Percentiles rank a stretch among this genome's conserved stretches.
Evolutionary conservation across 2,797 vertebrate species (phyloP).

Genomic region (Eurystomus glaucurus): DNA sequence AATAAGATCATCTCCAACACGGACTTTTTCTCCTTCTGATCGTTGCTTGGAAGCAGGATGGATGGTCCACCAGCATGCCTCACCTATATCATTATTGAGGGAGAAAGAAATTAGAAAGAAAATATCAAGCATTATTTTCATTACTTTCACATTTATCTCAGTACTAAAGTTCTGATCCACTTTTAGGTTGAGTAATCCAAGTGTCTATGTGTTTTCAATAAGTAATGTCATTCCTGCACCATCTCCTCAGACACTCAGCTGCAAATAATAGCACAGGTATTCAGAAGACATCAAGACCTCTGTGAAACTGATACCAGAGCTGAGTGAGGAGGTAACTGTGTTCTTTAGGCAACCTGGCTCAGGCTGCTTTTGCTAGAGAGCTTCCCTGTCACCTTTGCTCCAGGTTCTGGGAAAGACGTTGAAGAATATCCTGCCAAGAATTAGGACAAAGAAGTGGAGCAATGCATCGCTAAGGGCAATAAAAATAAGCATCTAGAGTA

Average conservation of each 20-base stretch:
- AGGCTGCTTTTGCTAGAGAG: neutral
- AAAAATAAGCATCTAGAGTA: neutral
- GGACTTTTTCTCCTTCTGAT: conserved; percentile 96
- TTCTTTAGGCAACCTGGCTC: neutral
- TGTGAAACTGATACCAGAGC: neutral
- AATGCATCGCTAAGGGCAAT: neutral
- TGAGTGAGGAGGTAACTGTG: neutral
- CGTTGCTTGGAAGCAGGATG: conserved; percentile 97
- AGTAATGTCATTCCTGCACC: neutral
- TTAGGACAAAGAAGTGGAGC: neutral
- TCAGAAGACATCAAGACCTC: neutral
- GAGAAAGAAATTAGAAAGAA: neutral
- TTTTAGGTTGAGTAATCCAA: neutral
- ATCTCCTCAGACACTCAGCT: neutral
- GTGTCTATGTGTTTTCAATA: neutral
- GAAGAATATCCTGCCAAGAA: neutral
- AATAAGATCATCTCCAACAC: conserved; percentile 96
- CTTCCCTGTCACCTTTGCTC: neutral
- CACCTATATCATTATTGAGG: conserved; percentile 81
- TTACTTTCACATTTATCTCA: neutral
- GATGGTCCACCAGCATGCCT: conserved; percentile 98
- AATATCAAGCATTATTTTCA: neutral
- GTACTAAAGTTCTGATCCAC: neutral
- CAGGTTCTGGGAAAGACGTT: neutral
- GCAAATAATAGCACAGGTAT: neutral